Evolutionary conservation across 2,888 invertebrate species (phyloP).

Genomic region (Stenotaenia linearis): DNA sequence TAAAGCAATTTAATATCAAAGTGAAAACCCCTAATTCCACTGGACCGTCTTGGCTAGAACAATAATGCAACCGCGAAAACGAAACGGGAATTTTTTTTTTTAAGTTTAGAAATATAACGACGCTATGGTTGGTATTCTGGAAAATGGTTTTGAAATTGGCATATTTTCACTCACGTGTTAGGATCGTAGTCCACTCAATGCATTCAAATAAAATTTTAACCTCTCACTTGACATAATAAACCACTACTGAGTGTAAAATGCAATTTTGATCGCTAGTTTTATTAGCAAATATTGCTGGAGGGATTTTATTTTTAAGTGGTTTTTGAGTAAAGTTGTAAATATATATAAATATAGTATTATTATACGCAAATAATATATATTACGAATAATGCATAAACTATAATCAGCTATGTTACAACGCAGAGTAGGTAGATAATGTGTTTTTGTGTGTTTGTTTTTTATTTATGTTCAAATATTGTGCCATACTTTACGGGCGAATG

Average conservation of each 20-base stretch:
- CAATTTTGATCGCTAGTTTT: background rate
- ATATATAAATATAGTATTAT: background rate
- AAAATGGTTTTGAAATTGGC: background rate
- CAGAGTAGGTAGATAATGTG: background rate
- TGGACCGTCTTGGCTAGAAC: conserved; percentile 73
- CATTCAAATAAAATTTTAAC: background rate
- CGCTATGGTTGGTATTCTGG: background rate
- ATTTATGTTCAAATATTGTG: background rate
- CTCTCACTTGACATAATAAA: background rate
- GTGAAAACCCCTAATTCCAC: conserved; percentile 71
- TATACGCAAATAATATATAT: background rate
- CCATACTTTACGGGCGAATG: background rate
- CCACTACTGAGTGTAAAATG: background rate
- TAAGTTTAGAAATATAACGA: too few species aligned
- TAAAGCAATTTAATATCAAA: conserved; percentile 92
- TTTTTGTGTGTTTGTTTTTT: background rate
- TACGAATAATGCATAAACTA: background rate
- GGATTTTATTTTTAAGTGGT: background rate
- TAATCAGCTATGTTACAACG: background rate
- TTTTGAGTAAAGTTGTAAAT: background rate
- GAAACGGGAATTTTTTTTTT: background rate
- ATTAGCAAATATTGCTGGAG: background rate
- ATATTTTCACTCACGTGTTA: background rate
- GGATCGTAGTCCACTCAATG: background rate
- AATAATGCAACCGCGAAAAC: conserved; percentile 39